phyloP scores from a whole-genome alignment of 1,140 invertebrate genomes.

The Papilio dardanus region DNA sequence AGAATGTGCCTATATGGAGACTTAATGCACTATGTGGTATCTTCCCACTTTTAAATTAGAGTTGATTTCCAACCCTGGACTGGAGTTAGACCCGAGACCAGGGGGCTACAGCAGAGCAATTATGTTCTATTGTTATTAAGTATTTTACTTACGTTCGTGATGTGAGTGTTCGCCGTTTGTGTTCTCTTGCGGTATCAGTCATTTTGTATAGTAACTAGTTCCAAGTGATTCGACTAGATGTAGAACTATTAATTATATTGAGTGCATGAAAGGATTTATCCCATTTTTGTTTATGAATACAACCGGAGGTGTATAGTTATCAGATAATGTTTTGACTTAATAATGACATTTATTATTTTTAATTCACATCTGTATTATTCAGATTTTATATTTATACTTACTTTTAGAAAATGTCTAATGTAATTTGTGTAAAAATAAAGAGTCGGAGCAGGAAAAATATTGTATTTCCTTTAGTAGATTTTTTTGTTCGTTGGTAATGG shows the following conservation, averaged over 20 bases:
- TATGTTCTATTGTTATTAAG: neutral
- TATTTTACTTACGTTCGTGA: neutral
- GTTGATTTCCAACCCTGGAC: neutral
- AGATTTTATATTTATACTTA: neutral
- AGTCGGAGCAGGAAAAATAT: too few species aligned
- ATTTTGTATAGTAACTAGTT: neutral
- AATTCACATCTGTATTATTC: neutral
- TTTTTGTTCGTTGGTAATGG: too few species aligned
- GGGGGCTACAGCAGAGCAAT: neutral
- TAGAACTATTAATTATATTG: neutral
- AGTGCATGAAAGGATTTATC: slow-evolving; percentile 3
- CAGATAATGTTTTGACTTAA: slow-evolving; percentile 7
- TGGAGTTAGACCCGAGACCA: neutral
- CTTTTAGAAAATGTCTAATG: too few species aligned
- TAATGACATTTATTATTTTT: neutral
- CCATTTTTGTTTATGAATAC: neutral
- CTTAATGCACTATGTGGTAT: too few species aligned
- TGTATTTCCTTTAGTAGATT: too few species aligned
- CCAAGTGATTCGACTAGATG: neutral
- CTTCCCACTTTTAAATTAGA: too few species aligned
- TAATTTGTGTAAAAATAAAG: too few species aligned
- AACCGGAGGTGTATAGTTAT: slow-evolving; percentile 1
- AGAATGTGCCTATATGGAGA: too few species aligned
- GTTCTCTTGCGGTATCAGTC: neutral
- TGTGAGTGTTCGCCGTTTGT: neutral